A percentile compares a stretch with the other conserved stretches of the same genome.
phyloP scores from a whole-genome alignment of 1,140 invertebrate species.

The Drosophila pseudoananassae region DNA sequence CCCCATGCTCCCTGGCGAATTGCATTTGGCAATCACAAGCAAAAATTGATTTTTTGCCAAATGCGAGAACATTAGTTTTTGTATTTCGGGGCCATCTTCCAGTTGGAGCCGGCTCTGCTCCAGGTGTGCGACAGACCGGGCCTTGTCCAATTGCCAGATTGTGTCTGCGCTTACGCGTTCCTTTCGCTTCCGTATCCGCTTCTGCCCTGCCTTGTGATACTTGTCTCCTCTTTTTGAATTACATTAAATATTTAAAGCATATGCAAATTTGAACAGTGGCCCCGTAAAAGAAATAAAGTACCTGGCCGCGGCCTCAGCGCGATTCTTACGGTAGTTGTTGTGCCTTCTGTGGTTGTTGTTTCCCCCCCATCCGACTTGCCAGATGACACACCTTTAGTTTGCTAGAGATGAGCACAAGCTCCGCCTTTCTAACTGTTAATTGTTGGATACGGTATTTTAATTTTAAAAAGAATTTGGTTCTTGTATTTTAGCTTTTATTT shows the following conservation, averaged over 20 bases:
- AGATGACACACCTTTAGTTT: constrained; percentile 34
- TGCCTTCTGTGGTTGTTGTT: constrained; percentile 9
- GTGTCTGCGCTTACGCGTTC: constrained; percentile 13
- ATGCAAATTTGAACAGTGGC: constrained; percentile 81
- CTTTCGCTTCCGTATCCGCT: constrained; percentile 9
- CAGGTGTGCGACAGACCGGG: constrained; percentile 29
- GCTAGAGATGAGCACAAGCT: constrained; percentile 10
- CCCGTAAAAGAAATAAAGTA: constrained; percentile 64
- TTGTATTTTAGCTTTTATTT: too few species aligned
- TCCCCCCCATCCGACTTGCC: constrained; percentile 3
- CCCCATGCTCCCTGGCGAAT: constrained; percentile 36
- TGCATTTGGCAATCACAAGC: constrained; percentile 71
- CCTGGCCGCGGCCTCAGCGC: constrained; percentile 60
- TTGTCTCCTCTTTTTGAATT: constrained; percentile 75
- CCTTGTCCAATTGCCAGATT: constrained; percentile 69
- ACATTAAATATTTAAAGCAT: constrained; percentile 82
- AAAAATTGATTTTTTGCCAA: constrained; percentile 81
- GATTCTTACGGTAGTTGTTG: constrained; percentile 30
- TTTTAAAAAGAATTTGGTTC: too few species aligned
- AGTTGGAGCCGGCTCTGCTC: constrained; percentile 18
- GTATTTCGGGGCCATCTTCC: constrained; percentile 11
- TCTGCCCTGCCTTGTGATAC: constrained; percentile 20
- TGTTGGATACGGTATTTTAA: neutral
- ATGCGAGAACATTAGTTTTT: constrained; percentile 59
- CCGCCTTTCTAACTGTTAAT: neutral